These are phyloP conservation scores for Steinernema hermaphroditum DNA, from an alignment of 2,888 invertebrate genomes.

Conservation along the genomic window DNA sequence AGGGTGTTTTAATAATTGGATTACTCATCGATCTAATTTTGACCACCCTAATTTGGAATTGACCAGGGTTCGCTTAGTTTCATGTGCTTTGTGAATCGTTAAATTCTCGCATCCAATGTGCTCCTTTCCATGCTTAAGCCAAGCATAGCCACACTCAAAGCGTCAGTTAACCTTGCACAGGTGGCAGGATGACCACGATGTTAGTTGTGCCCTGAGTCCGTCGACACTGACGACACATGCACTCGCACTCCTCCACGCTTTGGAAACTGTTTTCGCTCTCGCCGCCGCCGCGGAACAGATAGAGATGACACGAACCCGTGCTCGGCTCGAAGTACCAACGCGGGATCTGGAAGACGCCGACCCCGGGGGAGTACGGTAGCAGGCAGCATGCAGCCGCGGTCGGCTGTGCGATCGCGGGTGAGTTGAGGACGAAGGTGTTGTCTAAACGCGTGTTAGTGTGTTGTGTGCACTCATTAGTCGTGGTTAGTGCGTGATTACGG, in stretches of 20 bases:
- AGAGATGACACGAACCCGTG: constrained; percentile 37
- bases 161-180: constrained; percentile 1
- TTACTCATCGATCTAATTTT: background rate
- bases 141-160: background rate
- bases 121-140: background rate
- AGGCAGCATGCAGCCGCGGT: constrained; percentile 43
- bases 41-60: background rate
- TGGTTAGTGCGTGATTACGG: constrained; percentile 27
- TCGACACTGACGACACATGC: background rate
- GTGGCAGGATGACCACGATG: constrained; percentile 23
- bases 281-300: constrained; percentile 39
- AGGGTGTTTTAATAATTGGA: background rate
- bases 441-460: constrained; percentile 18
- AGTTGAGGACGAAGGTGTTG: background rate
- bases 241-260: constrained; percentile 28
- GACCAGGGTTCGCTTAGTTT: no score
- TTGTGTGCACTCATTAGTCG: background rate
- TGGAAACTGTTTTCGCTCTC: constrained; percentile 34
- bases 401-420: constrained; percentile 21
- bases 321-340: constrained; percentile 42
- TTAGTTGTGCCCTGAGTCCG: background rate
- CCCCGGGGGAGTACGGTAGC: constrained; percentile 32
- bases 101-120: no score
- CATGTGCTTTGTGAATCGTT: no score
- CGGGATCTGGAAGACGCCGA: constrained; percentile 29